Evolutionary conservation across 1,140 invertebrate species (phyloP).

Genomic region (Mercenaria mercenaria): DNA sequence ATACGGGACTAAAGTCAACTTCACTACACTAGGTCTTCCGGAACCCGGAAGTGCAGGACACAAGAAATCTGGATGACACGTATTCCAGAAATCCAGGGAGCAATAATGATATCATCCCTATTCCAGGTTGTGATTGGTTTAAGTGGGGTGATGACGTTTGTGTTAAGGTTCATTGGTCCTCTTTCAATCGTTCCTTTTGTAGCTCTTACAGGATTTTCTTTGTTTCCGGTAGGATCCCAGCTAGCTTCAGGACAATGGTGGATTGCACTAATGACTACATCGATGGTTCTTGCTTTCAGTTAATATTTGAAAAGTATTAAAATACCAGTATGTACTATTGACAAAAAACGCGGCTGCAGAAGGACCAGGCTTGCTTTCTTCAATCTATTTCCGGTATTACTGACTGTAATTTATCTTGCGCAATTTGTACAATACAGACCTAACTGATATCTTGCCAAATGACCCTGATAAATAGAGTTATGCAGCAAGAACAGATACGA

Average conservation of each 20-base stretch:
- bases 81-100: no score
- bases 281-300: conserved; percentile 93
- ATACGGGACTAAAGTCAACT: background rate
- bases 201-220: no score
- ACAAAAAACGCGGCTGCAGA: background rate
- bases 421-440: conserved; percentile 91
- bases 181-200: no score
- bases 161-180: conserved; percentile 91
- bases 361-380: conserved; percentile 46
- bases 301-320: conserved; percentile 92
- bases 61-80: no score
- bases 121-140: no score
- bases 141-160: conserved; percentile 90
- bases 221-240: conserved; percentile 92
- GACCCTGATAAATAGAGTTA: conserved; percentile 87
- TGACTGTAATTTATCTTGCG: conserved; percentile 87
- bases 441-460: conserved; percentile 89
- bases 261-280: conserved; percentile 94
- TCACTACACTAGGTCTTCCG: background rate
- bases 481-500: conserved; percentile 92
- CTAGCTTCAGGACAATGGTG: conserved; percentile 92
- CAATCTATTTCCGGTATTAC: no score
- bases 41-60: conserved; percentile 7
- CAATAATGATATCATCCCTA: conserved; percentile 79
- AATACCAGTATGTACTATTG: no score